A percentile compares a stretch with the other conserved stretches of the same genome.
These are phyloP conservation scores for Laspeyria flexula DNA, from an alignment of 2,888 invertebrate species.

Conservation along the genomic window DNA sequence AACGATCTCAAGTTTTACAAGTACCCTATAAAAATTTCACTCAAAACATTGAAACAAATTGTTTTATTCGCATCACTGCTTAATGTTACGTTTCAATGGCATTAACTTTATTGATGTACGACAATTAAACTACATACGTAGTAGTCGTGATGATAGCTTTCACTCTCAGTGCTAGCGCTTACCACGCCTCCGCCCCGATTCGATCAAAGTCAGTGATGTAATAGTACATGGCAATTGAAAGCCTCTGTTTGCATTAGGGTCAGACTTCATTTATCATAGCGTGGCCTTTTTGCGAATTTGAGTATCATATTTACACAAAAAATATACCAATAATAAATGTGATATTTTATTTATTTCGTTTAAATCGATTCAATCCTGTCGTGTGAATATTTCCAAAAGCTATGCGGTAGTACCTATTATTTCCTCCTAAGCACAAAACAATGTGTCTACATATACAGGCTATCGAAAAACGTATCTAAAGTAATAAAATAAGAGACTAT, in stretches of 20 bases:
- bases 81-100: conserved; percentile 22
- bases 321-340: no score
- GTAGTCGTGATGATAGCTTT: conserved; percentile 74
- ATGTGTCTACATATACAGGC: no score
- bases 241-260: conserved; percentile 46
- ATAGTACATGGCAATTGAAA: conserved; percentile 53
- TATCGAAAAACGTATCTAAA: no score
- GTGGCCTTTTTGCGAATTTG: no score
- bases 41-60: conserved; percentile 19
- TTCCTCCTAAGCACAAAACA: no score
- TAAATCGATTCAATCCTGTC: no score
- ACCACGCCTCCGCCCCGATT: conserved; percentile 45
- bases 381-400: no score
- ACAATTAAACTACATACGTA: conserved; percentile 60
- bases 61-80: conserved; percentile 29
- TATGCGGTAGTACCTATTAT: no score
- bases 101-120: conserved; percentile 50
- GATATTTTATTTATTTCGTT: no score
- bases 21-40: conserved; percentile 26
- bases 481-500: no score
- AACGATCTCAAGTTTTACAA: conserved; percentile 20
- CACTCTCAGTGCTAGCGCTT: conserved; percentile 70
- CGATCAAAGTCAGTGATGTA: conserved; percentile 47
- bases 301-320: no score
- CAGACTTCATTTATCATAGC: conserved; percentile 22